phyloP scores from a whole-genome alignment of 2,113 vertebrate genomes.

The Pavo muticus region DNA sequence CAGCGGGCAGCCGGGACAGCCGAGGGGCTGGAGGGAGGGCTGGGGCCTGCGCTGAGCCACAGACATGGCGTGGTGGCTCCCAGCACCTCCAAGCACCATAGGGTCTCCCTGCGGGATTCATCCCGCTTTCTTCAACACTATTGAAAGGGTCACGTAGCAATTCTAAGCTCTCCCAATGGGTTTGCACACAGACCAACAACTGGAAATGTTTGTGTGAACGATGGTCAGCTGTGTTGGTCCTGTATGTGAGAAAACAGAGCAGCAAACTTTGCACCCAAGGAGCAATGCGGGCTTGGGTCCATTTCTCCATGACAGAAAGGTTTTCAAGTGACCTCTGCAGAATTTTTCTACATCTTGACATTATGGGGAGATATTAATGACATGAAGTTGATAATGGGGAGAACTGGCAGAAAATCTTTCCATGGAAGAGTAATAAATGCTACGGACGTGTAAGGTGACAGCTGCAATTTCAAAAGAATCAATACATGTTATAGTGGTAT shows the following conservation, averaged over 20 bases:
- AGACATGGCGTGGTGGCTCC: too few relatives aligned
- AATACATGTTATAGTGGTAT: fast-evolving
- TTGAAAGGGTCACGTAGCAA: background rate
- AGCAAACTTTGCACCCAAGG: too few relatives aligned
- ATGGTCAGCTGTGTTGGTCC: too few relatives aligned
- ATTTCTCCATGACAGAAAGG: background rate
- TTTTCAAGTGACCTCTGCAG: background rate
- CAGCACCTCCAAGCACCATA: background rate
- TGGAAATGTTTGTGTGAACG: background rate
- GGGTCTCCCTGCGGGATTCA: background rate
- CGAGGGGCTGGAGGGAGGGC: background rate
- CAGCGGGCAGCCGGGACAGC: background rate
- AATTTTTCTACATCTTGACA: fast-evolving
- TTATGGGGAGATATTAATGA: background rate
- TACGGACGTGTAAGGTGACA: background rate
- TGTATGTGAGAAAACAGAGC: background rate
- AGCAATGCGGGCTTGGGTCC: background rate
- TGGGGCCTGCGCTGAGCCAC: background rate
- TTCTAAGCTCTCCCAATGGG: background rate
- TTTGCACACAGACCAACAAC: background rate
- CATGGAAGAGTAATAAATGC: background rate
- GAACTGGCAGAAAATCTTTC: background rate
- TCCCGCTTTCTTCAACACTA: background rate
- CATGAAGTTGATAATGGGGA: fast-evolving
- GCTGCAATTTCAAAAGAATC: background rate